Percentiles rank a stretch among this genome's conserved stretches.
Conservation (phyloP, 2,888 invertebrate species). For the Drosophila cracens region DNA sequence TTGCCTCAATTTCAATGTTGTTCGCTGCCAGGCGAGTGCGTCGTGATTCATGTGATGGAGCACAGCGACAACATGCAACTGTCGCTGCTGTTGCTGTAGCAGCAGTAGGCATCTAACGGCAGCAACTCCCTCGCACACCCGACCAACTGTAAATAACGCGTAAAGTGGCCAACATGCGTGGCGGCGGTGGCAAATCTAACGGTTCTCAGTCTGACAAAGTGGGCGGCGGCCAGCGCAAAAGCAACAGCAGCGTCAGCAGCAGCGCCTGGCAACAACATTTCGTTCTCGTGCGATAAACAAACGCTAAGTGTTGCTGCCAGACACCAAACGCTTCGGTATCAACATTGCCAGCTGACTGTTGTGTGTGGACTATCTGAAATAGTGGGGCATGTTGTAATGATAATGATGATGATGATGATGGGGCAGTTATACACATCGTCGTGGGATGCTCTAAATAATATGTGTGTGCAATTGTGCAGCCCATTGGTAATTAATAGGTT, state of each 20-base stretch:
- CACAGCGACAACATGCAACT: constrained; percentile 73
- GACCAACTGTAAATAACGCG: constrained; percentile 79
- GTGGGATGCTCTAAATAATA: constrained; percentile 44
- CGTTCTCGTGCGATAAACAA: constrained; percentile 78
- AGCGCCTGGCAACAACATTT: constrained; percentile 79
- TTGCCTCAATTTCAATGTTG: constrained; percentile 82
- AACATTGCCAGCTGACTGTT: constrained; percentile 68
- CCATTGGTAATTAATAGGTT: constrained; percentile 48
- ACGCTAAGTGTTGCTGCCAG: constrained; percentile 79
- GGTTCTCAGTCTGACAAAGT: constrained; percentile 63
- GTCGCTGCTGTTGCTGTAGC: constrained; percentile 48
- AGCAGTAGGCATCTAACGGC: constrained; percentile 73
- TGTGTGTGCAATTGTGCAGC: constrained; percentile 25
- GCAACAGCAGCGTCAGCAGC: constrained; percentile 53
- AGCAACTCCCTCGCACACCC: constrained; percentile 66
- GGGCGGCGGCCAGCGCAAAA: constrained; percentile 61
- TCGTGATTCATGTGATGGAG: constrained; percentile 78
- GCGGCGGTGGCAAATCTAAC: constrained; percentile 76
- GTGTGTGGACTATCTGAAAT: constrained; percentile 48
- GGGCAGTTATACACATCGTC: constrained; percentile 11
- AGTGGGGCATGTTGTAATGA: constrained; percentile 47
- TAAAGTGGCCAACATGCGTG: constrained; percentile 79
- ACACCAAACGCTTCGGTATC: constrained; percentile 63
- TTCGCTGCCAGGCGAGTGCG: constrained; percentile 72
- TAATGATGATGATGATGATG: constrained; percentile 44